These are phyloP conservation scores for Girardinus metallicus DNA, from an alignment of 2,797 vertebrate species.

Conservation along the genomic window DNA sequence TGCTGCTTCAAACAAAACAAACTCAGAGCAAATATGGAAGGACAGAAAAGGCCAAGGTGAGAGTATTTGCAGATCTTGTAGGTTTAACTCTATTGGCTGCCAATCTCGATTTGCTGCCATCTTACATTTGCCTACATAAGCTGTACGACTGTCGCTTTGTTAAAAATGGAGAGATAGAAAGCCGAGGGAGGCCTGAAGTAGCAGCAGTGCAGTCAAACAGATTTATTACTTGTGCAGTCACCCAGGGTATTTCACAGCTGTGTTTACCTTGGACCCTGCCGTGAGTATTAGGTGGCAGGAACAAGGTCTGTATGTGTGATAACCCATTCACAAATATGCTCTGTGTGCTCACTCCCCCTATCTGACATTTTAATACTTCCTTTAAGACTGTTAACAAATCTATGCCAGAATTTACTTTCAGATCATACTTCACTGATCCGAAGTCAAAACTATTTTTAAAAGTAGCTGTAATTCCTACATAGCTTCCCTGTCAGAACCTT, in stretches of 20 bases:
- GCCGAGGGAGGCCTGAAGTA: slow-evolving; percentile 46
- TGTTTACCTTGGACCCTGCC: slow-evolving; percentile 85
- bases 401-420: slow-evolving; percentile 40
- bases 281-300: slow-evolving; percentile 83
- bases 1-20: slow-evolving; percentile 38
- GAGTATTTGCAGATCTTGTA: slow-evolving; percentile 30
- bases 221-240: slow-evolving; percentile 80
- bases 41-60: slow-evolving; percentile 38
- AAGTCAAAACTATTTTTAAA: slow-evolving; percentile 32
- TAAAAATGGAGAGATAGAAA: slow-evolving; percentile 20
- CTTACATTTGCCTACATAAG: slow-evolving; percentile 55
- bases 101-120: slow-evolving; percentile 20
- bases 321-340: slow-evolving; percentile 73
- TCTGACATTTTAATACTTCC: slow-evolving; percentile 61
- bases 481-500: slow-evolving; percentile 66
- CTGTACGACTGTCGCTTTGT: slow-evolving; percentile 29
- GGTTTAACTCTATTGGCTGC: slow-evolving; percentile 45
- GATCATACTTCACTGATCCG: slow-evolving; percentile 56
- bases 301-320: slow-evolving; percentile 77
- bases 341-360: slow-evolving; percentile 15
- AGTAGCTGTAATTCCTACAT: slow-evolving; percentile 60
- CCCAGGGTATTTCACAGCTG: slow-evolving; percentile 85
- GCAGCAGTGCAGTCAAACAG: slow-evolving; percentile 64
- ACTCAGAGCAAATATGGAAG: slow-evolving; percentile 27
- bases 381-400: slow-evolving; percentile 75